A percentile compares a stretch with the other conserved stretches of the same genome.
Conservation (phyloP, 1,140 invertebrate genomes). For the Thalassaphorura encarpata region DNA sequence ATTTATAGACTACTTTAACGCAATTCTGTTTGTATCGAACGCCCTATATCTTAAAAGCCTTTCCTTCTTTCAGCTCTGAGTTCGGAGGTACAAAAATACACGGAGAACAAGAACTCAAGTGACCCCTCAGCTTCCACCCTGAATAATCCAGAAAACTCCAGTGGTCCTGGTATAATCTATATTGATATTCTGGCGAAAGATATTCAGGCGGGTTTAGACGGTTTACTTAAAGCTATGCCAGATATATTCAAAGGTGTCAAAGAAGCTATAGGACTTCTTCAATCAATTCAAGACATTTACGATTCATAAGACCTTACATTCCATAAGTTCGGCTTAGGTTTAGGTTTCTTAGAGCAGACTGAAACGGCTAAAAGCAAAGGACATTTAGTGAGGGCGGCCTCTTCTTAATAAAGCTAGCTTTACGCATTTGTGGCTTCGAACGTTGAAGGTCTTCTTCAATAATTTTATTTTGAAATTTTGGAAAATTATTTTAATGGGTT, state of each 20-base stretch:
- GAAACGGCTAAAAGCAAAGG: no score
- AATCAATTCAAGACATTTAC: not conserved
- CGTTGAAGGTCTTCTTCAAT: no score
- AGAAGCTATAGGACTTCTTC: conserved; percentile 2
- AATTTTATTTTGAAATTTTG: no score
- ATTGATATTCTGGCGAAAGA: not conserved
- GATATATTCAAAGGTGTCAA: conserved; percentile 6
- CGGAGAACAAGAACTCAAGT: not conserved
- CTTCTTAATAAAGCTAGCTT: no score
- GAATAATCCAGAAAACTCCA: not conserved
- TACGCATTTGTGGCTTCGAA: no score
- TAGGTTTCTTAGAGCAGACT: no score
- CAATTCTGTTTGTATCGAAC: not conserved
- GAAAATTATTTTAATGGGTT: no score
- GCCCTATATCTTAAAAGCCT: not conserved
- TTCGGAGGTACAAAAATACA: not conserved
- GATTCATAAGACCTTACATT: no score
- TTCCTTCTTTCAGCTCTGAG: not conserved
- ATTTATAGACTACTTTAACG: not conserved
- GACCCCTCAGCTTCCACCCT: not conserved
- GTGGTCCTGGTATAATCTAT: not conserved
- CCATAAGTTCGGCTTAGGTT: no score
- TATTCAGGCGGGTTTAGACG: not conserved
- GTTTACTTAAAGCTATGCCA: not conserved
- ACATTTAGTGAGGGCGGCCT: no score